Base-by-base conservation (phyloP, 1,140 invertebrate genomes). In the Solen grandis region DNA sequence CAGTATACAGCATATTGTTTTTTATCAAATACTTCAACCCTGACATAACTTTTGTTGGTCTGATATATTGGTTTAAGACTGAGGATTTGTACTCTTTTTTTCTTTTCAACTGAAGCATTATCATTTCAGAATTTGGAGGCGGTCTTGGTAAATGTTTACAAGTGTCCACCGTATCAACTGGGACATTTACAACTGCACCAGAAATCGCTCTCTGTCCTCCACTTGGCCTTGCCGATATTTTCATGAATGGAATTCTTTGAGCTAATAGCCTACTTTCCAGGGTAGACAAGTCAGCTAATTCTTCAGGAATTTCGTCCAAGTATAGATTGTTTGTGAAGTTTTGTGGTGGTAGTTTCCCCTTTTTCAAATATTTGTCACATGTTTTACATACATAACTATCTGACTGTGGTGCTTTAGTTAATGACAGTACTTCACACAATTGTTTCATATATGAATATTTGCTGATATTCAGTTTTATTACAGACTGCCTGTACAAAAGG, bases 231-330 rank as follows among this genome's bases (percentile, higher is more conserved):
- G 66, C 14, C 41, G 38, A 50, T n/a, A 46, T 69, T 50, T 69
- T 69, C 66, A 69, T 69, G 38, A 69, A 69, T n/a, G 66, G 66
- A 19, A 69, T 50, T 69, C 66, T 69, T 31, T 69, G 66, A n/a
- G 38, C 19, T 46, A 69, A 22, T 50, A 69, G 29, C 25, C 38
- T 29, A 25, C 19, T 5, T 52, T 69, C 66, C 14, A 69, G 3
- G 25, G 66, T 29, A 50, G 10, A 36, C n/a, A 69, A 50, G 25
- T 25, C 41, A 19, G 22, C 29, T 16, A 69, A 29, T 52, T 69
- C 66, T 69, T 46, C 38, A 29, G 66, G 66, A 36, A 69, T 46
- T 27, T 5, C 33, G 5, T 22, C 16, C 22, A 69, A 29, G 27
- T 69, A 10, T 16, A 69, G 22, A 10, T 69, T 50, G 38, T 69